Evolutionary conservation across 2,797 vertebrate genomes (phyloP).

Genomic region (Echiichthys vipera): DNA sequence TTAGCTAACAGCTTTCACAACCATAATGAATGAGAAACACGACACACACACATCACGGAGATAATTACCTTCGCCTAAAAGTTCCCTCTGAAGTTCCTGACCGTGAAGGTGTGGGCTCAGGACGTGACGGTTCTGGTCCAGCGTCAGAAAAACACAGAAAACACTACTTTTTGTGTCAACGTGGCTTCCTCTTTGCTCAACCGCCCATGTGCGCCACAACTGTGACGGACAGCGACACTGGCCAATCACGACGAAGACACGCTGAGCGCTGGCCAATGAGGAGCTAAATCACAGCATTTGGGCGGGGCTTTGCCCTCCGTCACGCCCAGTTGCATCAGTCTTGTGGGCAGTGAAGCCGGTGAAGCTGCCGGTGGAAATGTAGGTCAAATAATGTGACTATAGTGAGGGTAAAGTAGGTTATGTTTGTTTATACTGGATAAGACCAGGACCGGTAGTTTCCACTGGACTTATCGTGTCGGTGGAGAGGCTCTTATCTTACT

Average conservation of each 20-base stretch:
- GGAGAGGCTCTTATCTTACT: too few species aligned
- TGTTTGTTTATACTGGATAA: constrained; percentile 25
- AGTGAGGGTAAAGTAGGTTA: constrained; percentile 19
- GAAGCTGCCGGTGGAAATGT: constrained; percentile 2
- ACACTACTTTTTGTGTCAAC: constrained; percentile 73
- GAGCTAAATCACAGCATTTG: rapidly evolving
- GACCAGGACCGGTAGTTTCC: neutral
- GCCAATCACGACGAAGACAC: constrained; percentile 67
- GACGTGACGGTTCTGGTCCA: constrained; percentile 1
- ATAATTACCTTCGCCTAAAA: constrained; percentile 37
- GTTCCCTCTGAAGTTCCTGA: neutral
- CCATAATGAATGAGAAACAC: constrained; percentile 9
- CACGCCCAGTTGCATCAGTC: constrained; percentile 77
- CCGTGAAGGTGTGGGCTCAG: neutral
- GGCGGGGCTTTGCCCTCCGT: constrained; percentile 44
- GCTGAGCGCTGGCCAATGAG: constrained; percentile 58
- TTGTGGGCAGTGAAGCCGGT: too few species aligned
- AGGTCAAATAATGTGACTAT: constrained; percentile 46
- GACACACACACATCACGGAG: neutral
- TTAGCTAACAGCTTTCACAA: constrained; percentile 6
- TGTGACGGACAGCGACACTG: neutral
- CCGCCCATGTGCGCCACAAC: neutral
- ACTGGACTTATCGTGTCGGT: neutral
- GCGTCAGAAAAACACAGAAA: neutral
- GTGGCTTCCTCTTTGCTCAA: constrained; percentile 74